A percentile compares a stretch with the other conserved stretches of the same genome.
Evolutionary conservation across 2,888 invertebrate species (phyloP).

Genomic region (Himalopsyche tibetana): DNA sequence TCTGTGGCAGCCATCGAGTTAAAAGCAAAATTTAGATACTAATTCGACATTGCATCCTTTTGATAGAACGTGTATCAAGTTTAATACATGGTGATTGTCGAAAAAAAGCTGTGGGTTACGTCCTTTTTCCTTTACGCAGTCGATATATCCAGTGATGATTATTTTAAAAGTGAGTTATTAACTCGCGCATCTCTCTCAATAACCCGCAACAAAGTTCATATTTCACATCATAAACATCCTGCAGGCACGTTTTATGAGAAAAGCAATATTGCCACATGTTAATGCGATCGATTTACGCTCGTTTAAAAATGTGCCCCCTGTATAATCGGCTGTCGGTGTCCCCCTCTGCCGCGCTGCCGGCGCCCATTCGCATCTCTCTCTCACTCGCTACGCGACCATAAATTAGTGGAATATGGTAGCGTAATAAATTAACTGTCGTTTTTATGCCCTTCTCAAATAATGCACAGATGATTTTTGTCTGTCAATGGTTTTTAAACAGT

Average conservation of each 20-base stretch:
- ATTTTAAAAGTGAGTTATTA: too few relatives aligned
- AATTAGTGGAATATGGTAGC: slow-evolving; percentile 48
- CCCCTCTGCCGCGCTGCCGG: slow-evolving; percentile 18
- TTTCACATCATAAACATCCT: slow-evolving; percentile 60
- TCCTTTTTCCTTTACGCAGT: too few relatives aligned
- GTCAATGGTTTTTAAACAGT: slow-evolving; percentile 45
- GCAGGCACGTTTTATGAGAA: slow-evolving; percentile 60
- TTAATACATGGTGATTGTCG: too few relatives aligned
- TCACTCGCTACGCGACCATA: slow-evolving; percentile 37
- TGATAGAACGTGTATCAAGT: too few relatives aligned
- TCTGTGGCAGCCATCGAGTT: too few relatives aligned
- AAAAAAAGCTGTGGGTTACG: too few relatives aligned
- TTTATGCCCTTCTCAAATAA: slow-evolving; percentile 48
- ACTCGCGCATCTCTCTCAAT: slow-evolving; percentile 6
- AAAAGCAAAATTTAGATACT: too few relatives aligned
- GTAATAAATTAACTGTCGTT: slow-evolving; percentile 58
- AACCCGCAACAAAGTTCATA: slow-evolving; percentile 28
- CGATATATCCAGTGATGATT: too few relatives aligned
- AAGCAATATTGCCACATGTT: slow-evolving; percentile 66
- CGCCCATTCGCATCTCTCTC: slow-evolving; percentile 1
- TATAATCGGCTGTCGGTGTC: slow-evolving; percentile 68
- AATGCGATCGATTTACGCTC: slow-evolving; percentile 63
- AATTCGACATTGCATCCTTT: too few relatives aligned
- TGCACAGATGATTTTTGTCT: slow-evolving; percentile 45
- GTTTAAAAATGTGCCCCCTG: slow-evolving; percentile 60